A percentile compares a stretch with the other conserved stretches of the same genome.
phyloP scores from a whole-genome alignment of 2,888 invertebrate genomes.

The Spisula solida region DNA sequence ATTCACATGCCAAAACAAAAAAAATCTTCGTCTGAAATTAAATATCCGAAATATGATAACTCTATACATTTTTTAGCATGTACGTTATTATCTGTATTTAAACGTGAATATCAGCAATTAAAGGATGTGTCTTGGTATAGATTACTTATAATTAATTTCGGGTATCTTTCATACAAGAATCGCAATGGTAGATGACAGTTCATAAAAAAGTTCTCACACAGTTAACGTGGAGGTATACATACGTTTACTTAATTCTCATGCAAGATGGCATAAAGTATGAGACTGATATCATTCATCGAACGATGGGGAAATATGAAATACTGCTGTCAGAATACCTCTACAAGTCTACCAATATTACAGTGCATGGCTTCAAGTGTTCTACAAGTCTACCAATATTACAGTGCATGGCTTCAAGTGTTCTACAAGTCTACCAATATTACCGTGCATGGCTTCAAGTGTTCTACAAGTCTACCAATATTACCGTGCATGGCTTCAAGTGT shows the following conservation, averaged over 20 bases:
- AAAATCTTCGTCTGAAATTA: constrained; percentile 9
- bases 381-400: too few relatives aligned
- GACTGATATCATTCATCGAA: too few relatives aligned
- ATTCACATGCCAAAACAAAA: constrained; percentile 23
- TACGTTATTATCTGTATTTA: background rate
- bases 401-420: too few relatives aligned
- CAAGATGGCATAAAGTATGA: too few relatives aligned
- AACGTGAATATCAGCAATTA: background rate
- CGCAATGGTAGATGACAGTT: background rate
- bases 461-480: too few relatives aligned
- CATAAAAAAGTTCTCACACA: too few relatives aligned
- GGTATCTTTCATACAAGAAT: background rate
- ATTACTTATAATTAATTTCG: background rate
- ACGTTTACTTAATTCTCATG: too few relatives aligned
- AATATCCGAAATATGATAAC: constrained; percentile 11
- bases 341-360: background rate
- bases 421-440: too few relatives aligned
- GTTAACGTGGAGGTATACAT: too few relatives aligned
- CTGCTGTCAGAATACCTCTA: background rate
- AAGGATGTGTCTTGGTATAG: background rate
- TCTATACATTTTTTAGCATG: constrained; percentile 8
- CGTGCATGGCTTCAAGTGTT: too few relatives aligned
- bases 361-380: too few relatives aligned
- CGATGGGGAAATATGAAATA: background rate
- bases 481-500: too few relatives aligned